Percentiles rank a stretch among this genome's conserved stretches.
These are phyloP conservation scores for Pangasius larnaudii DNA, from an alignment of 2,797 vertebrate genomes.

Conservation along the genomic window DNA sequence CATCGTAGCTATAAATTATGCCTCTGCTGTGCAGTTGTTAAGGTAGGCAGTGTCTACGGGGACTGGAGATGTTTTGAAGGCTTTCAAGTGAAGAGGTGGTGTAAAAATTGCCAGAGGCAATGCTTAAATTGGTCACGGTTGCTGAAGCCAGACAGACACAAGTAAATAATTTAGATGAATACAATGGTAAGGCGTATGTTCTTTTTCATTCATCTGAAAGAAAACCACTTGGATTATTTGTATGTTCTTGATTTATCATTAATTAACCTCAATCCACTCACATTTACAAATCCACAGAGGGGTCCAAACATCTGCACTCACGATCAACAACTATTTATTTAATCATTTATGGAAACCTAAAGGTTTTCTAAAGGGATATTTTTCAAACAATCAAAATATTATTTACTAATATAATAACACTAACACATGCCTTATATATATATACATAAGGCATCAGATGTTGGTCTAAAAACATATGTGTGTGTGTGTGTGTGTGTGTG, in stretches of 20 bases:
- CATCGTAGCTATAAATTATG: conserved; percentile 25
- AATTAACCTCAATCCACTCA: background rate
- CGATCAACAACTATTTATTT: background rate
- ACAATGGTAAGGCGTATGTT: background rate
- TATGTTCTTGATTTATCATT: conserved; percentile 12
- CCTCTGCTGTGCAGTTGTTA: conserved; percentile 25
- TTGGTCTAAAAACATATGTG: too few relatives aligned
- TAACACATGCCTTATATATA: too few relatives aligned
- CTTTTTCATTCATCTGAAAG: conserved; percentile 5
- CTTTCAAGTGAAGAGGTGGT: conserved; percentile 41
- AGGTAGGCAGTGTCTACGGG: background rate
- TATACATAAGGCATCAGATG: too few relatives aligned
- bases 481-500: too few relatives aligned
- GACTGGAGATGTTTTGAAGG: conserved; percentile 22
- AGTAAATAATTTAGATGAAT: conserved; percentile 12
- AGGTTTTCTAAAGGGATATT: background rate
- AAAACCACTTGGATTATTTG: conserved; percentile 7
- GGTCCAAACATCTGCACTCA: conserved; percentile 2
- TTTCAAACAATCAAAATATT: background rate
- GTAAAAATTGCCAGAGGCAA: conserved; percentile 23
- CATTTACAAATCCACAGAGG: background rate
- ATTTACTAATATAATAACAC: too few relatives aligned
- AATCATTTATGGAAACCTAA: background rate
- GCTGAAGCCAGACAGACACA: conserved; percentile 46
- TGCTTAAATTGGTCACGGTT: conserved; percentile 46